Conservation (phyloP, 1,140 invertebrate species). For the Eufriesea mexicana region DNA sequence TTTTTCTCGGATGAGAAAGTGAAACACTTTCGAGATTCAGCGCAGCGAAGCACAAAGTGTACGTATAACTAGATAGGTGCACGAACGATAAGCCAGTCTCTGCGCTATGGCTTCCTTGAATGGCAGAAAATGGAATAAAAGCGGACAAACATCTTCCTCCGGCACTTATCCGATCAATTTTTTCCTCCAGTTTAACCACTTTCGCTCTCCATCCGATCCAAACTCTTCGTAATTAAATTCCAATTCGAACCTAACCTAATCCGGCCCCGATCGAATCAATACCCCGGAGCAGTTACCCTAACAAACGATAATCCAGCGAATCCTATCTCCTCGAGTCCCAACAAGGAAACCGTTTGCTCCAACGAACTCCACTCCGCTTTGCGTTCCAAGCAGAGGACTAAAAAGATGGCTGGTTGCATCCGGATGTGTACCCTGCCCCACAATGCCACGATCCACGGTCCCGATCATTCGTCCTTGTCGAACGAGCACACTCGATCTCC, state of each 20-base stretch:
- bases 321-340: no score
- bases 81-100: conserved; percentile 32
- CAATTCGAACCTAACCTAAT: neutral
- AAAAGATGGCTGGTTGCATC: no score
- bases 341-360: no score
- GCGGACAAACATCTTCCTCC: conserved; percentile 24
- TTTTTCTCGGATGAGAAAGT: neutral
- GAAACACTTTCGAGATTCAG: neutral
- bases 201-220: no score
- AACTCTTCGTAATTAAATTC: neutral
- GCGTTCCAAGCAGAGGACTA: no score
- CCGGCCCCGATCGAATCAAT: neutral
- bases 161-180: neutral
- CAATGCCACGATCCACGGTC: neutral
- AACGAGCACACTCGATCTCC: neutral
- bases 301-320: no score
- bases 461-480: neutral
- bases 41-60: neutral
- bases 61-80: neutral
- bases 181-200: neutral
- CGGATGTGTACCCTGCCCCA: no score
- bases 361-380: no score
- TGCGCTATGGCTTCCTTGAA: conserved; percentile 22
- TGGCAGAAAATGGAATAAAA: conserved; percentile 29
- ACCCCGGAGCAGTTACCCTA: no score